These are phyloP conservation scores for Clarias platycephalus DNA, from an alignment of 2,797 vertebrate genomes.

Conservation along the genomic window DNA sequence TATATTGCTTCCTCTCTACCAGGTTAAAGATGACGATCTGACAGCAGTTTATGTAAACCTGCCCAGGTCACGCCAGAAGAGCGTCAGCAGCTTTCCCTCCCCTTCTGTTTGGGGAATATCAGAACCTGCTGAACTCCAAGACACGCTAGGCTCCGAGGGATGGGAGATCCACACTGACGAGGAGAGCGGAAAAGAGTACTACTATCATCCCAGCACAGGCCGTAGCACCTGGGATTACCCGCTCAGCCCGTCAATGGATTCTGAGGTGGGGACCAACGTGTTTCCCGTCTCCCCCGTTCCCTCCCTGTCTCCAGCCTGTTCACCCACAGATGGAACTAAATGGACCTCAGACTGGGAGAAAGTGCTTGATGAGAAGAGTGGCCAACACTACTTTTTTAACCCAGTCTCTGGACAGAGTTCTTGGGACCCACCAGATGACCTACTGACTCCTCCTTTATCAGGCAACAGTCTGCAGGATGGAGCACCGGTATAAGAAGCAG, in stretches of 20 bases:
- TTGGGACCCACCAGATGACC: conserved; percentile 82
- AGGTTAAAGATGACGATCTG: conserved; percentile 66
- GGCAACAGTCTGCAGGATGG: conserved; percentile 58
- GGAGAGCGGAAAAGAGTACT: conserved; percentile 85
- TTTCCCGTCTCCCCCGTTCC: conserved; percentile 43
- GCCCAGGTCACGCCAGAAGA: conserved; percentile 71
- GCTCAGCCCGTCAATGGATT: conserved; percentile 64
- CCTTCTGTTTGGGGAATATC: background rate
- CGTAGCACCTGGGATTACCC: conserved; percentile 91
- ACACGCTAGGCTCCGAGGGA: conserved; percentile 63
- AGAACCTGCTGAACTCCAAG: conserved; percentile 51
- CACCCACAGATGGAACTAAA: conserved; percentile 61
- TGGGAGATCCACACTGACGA: conserved; percentile 90
- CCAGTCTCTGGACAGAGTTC: conserved; percentile 84
- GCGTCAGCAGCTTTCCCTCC: conserved; percentile 48
- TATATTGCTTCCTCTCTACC: background rate
- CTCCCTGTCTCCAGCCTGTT: conserved; percentile 58
- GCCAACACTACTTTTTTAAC: conserved; percentile 88
- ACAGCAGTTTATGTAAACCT: conserved; percentile 85
- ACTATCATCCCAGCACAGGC: conserved; percentile 84
- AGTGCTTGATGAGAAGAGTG: conserved; percentile 82
- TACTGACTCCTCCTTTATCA: conserved; percentile 61
- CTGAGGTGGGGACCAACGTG: conserved; percentile 44
- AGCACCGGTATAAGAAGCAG: conserved; percentile 76
- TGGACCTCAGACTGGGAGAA: conserved; percentile 81